Conservation (phyloP, 2,888 invertebrate genomes). For the Parapristionchus giblindavisi region DNA sequence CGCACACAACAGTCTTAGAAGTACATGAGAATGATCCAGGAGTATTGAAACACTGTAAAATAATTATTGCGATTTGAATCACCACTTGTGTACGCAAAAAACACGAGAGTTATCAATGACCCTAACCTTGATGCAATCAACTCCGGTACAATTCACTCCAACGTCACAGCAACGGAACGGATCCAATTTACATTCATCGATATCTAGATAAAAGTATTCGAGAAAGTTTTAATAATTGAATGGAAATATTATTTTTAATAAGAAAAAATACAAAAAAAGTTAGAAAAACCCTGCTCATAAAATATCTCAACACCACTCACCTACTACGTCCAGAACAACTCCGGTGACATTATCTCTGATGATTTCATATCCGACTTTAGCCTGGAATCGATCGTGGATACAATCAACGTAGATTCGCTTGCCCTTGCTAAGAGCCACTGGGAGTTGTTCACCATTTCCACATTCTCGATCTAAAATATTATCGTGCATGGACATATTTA, state of each 20-base stretch:
- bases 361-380: constrained; percentile 4
- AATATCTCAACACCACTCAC: too few species aligned
- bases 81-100: neutral
- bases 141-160: neutral
- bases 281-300: too few species aligned
- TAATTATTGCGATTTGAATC: neutral
- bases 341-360: constrained; percentile 19
- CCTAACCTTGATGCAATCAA: constrained; percentile 11
- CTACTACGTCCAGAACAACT: constrained; percentile 14
- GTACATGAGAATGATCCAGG: neutral
- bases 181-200: constrained; percentile 11
- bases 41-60: neutral
- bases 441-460: neutral
- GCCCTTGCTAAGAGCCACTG: too few species aligned
- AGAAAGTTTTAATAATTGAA: neutral
- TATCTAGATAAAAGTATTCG: neutral
- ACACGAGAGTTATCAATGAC: neutral
- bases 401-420: neutral
- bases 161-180: neutral
- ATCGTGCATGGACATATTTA: neutral
- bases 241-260: neutral
- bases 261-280: neutral
- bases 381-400: neutral
- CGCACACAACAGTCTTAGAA: neutral
- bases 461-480: constrained; percentile 13